phyloP scores from a whole-genome alignment of 2,113 vertebrate genomes.

The Pachypanchax playfairii region DNA sequence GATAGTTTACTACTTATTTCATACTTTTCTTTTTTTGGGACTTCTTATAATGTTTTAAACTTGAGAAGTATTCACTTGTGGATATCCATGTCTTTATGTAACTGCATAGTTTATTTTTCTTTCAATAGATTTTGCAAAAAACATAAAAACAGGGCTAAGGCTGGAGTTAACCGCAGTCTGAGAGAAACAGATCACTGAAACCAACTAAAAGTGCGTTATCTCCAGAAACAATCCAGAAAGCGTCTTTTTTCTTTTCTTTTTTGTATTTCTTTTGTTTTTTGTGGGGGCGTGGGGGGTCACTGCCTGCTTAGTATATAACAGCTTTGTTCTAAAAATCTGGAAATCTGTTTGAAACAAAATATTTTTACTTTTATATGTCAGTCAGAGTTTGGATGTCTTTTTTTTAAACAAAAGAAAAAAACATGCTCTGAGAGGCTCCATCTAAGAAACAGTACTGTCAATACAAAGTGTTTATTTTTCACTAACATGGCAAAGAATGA shows the following conservation, averaged over 20 bases:
- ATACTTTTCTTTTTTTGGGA: not conserved
- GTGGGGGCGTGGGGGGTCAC: no score
- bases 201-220: constrained; percentile 57
- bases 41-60: not conserved
- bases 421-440: not conserved
- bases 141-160: constrained; percentile 17
- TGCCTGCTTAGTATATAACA: constrained; percentile 26
- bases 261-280: constrained; percentile 24
- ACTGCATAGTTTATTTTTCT: not conserved
- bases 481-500: no score
- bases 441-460: not conserved
- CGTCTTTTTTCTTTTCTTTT: constrained; percentile 10
- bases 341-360: constrained; percentile 59
- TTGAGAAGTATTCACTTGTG: not conserved
- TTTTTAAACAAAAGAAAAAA: not conserved
- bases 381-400: constrained; percentile 25
- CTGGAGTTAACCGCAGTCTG: constrained; percentile 32
- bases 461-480: no score
- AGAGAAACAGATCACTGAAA: constrained; percentile 59
- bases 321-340: constrained; percentile 60
- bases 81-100: constrained; percentile 8
- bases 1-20: not conserved
- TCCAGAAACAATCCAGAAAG: constrained; percentile 44
- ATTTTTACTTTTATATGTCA: constrained; percentile 51
- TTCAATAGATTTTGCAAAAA: constrained; percentile 18